Evolutionary conservation across 37 sponge, comb jelly and placozoan species (phyloP).

Genomic region (Corticium candelabrum): DNA sequence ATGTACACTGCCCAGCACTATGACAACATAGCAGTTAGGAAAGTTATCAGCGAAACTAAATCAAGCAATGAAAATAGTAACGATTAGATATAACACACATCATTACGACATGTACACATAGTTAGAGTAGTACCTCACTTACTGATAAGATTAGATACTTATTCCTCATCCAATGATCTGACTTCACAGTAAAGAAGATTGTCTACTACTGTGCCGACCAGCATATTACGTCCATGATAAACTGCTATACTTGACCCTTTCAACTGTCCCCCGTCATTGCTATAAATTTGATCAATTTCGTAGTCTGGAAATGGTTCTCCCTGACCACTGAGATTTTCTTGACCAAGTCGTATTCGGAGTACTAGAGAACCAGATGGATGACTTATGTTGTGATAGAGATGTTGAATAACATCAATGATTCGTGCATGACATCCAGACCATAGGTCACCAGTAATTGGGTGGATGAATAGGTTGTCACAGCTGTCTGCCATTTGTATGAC

Average conservation of each 20-base stretch:
- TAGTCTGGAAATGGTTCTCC: background rate
- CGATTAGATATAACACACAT: no score
- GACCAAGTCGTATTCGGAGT: background rate
- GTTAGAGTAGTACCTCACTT: no score
- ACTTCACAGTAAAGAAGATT: background rate
- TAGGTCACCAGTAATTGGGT: background rate
- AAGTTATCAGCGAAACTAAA: background rate
- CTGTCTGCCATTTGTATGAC: background rate
- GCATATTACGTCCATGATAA: background rate
- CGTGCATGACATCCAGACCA: background rate
- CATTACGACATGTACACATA: no score
- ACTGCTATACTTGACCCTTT: background rate
- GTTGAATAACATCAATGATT: background rate
- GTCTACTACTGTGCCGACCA: background rate
- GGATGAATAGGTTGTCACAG: background rate
- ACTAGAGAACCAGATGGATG: background rate
- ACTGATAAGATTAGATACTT: no score
- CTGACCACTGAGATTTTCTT: background rate
- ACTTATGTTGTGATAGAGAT: background rate
- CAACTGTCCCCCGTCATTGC: background rate
- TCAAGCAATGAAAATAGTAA: background rate
- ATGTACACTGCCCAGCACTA: background rate
- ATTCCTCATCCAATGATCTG: no score
- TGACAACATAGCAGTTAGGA: background rate
- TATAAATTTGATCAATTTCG: background rate